Evolutionary conservation across 1,140 invertebrate species (phyloP).

Genomic region (Brachionus rotundiformis): DNA sequence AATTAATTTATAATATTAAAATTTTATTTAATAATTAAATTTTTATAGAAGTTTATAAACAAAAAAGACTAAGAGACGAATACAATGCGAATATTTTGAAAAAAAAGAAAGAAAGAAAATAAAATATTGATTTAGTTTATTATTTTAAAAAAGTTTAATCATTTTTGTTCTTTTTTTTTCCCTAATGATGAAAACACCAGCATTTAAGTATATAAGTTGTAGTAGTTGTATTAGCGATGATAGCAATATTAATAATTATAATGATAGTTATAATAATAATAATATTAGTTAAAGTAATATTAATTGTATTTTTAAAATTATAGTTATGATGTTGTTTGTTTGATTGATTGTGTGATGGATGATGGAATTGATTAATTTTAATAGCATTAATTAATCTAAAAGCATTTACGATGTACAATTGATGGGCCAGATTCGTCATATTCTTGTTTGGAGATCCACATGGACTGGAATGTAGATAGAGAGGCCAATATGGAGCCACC

Average conservation of each 20-base stretch:
- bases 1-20: not conserved
- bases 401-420: conserved; percentile 91
- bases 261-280: too few relatives aligned
- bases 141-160: not conserved
- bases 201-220: too few relatives aligned
- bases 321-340: too few relatives aligned
- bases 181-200: too few relatives aligned
- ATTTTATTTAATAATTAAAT: not conserved
- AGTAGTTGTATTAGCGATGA: too few relatives aligned
- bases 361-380: too few relatives aligned
- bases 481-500: conserved; percentile 65
- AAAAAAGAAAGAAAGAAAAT: not conserved
- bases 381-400: conserved; percentile 68
- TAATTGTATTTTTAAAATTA: too few relatives aligned
- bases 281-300: too few relatives aligned
- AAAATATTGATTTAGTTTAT: not conserved
- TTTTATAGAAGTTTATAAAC: not conserved
- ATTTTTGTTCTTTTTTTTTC: not conserved
- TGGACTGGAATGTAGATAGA: conserved; percentile 68
- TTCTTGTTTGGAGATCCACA: conserved; percentile 90
- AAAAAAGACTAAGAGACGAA: not conserved
- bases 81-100: not conserved
- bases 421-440: conserved; percentile 90
- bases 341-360: too few relatives aligned
- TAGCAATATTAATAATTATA: too few relatives aligned